A percentile compares a stretch with the other conserved stretches of the same genome.
These are phyloP conservation scores for Sturnira hondurensis DNA, from an alignment of 2,113 vertebrate genomes.

Conservation along the genomic window DNA sequence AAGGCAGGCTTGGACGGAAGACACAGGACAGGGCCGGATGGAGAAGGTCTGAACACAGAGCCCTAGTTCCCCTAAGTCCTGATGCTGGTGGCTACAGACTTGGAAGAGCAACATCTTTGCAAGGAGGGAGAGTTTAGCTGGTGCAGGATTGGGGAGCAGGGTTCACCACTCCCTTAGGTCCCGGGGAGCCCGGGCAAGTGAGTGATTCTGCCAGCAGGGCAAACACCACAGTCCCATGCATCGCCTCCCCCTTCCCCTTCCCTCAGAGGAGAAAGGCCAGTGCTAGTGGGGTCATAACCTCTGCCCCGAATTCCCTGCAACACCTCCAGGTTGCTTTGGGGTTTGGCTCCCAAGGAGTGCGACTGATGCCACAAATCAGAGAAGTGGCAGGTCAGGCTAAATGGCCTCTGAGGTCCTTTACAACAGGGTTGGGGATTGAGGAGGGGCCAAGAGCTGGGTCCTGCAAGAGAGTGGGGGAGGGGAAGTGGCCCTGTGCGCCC, in stretches of 20 bases:
- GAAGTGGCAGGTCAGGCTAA: slow-evolving; percentile 21
- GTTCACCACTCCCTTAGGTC: neutral
- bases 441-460: neutral
- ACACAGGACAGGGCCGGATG: neutral
- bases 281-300: neutral
- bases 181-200: neutral
- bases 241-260: neutral
- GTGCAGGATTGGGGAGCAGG: neutral
- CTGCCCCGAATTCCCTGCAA: neutral
- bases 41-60: neutral
- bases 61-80: neutral
- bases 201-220: neutral
- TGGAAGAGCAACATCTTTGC: neutral
- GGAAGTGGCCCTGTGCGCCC: neutral
- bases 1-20: neutral
- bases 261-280: neutral
- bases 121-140: neutral
- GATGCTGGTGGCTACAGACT: neutral
- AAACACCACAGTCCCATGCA: neutral
- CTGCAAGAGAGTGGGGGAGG: neutral
- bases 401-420: slow-evolving; percentile 44
- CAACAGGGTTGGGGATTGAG: neutral
- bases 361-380: slow-evolving; percentile 53
- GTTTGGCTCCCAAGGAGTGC: neutral
- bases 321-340: neutral